Evolutionary conservation across 2,888 invertebrate species (phyloP), one percentile per base, ranked within the genome.

Genomic region (Dryomyza anilis): DNA sequence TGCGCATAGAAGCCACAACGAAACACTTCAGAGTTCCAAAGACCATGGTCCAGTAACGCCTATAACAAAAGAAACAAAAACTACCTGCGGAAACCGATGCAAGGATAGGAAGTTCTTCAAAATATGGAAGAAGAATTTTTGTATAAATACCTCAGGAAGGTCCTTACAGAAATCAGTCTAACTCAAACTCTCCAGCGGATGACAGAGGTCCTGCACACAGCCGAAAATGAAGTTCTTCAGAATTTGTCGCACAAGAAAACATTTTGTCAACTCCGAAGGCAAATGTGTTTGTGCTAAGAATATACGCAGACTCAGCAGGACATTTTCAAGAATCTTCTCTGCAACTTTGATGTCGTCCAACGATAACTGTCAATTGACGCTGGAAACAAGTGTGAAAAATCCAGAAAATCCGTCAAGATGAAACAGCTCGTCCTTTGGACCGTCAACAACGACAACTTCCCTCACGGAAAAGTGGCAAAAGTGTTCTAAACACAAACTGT

Each of bases 101-200:
- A 39, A 3, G 12, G 33, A 7, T 33, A n/a, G n/a, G 39, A 39
- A 12, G 12, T 39, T 12, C n/a, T 39, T 14, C 14, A 39, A 39
- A 39, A 39, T 12, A n/a, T 14, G n/a, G 39, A n/a, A 39, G n/a
- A n/a, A 12, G 39, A n/a, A 2, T 23, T 27, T 52, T 58, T 14
- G 55, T 68, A 69, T 69, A 69, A 69, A 69, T 63, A 65, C 55
- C 2, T 23, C 30, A 7, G 2, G 6, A 10, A 53, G 53, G 50
- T 50, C 19, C 19, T 52, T 53, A 3, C 21, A 57, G 48, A 68
- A 68, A 59, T 69, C 58, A 69, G 69, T 70, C 55, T 59, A 64
- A 68, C 62, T 68, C 65, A 67, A 53, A 57, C 55, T 55, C 21
- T 5, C 39, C 39, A 14, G 2, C 3, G 7, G 39, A 39, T 39